These are phyloP conservation scores for Phenganax stokvisi DNA, from an alignment of 92 coral and sea anemone genomes.

Conservation along the genomic window DNA sequence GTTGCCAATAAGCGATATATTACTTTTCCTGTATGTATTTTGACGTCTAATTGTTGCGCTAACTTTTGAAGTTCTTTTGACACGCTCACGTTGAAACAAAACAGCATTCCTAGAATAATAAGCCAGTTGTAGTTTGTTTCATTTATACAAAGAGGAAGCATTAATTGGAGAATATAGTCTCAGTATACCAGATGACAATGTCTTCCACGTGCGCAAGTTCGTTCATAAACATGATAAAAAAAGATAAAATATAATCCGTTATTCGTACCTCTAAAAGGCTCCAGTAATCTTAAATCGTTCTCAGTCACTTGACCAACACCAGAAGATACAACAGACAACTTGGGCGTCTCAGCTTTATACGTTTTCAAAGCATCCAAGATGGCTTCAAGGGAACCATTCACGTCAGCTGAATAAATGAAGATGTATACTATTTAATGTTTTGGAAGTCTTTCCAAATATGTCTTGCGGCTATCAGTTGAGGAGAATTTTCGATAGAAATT, in stretches of 20 bases:
- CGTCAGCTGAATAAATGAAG: constrained; percentile 59
- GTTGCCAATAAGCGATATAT: constrained; percentile 79
- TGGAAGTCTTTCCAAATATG: no score
- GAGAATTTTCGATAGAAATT: neutral
- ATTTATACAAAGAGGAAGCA: neutral
- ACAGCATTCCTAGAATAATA: constrained; percentile 59
- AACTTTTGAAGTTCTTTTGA: constrained; percentile 70
- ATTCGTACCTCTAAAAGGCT: constrained; percentile 65
- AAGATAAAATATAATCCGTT: neutral
- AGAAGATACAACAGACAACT: constrained; percentile 61
- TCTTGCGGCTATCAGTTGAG: no score
- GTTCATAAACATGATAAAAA: no score
- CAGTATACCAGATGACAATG: no score
- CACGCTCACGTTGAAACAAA: constrained; percentile 78
- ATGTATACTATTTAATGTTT: neutral
- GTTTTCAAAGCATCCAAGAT: constrained; percentile 77
- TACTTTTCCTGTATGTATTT: constrained; percentile 67
- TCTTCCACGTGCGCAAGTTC: no score
- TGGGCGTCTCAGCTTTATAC: constrained; percentile 66
- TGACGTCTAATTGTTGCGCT: constrained; percentile 67
- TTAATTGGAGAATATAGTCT: neutral
- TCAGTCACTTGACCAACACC: constrained; percentile 76
- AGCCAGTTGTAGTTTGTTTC: neutral
- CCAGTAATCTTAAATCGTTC: constrained; percentile 72
- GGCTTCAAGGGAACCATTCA: constrained; percentile 88